These are phyloP conservation scores for Dendrolimus houi DNA, from an alignment of 2,888 invertebrate genomes.

Conservation along the genomic window DNA sequence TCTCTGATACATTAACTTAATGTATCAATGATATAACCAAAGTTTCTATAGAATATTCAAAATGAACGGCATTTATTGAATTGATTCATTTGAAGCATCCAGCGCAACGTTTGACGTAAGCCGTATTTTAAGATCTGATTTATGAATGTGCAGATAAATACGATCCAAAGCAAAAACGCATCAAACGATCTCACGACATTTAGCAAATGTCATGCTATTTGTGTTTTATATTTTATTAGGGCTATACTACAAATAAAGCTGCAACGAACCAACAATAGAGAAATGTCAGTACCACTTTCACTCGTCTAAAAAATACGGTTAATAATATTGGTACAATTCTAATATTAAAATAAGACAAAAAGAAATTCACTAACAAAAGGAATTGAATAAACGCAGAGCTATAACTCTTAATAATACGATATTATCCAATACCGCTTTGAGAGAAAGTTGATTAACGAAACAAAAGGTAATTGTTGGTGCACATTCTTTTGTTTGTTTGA, in stretches of 20 bases:
- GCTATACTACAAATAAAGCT: constrained; percentile 27
- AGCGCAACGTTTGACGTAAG: too few species aligned
- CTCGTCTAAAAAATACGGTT: constrained; percentile 32
- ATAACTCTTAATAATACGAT: constrained; percentile 2
- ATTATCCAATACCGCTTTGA: constrained; percentile 1
- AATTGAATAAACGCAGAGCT: constrained; percentile 1
- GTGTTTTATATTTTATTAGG: constrained; percentile 16
- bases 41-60: too few species aligned
- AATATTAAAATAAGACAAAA: constrained; percentile 5
- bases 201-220: too few species aligned
- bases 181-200: too few species aligned
- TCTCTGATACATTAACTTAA: too few species aligned
- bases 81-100: too few species aligned
- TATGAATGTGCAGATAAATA: too few species aligned
- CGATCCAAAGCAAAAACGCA: too few species aligned
- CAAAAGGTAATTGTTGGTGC: constrained; percentile 1
- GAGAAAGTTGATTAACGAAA: constrained; percentile 5
- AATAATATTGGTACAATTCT: constrained; percentile 5
- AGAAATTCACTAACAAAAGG: constrained; percentile 2
- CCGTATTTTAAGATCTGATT: too few species aligned
- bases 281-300: constrained; percentile 42
- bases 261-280: constrained; percentile 24
- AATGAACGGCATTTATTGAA: too few species aligned
- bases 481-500: neutral
- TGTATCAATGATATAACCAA: too few species aligned